Evolutionary conservation across 2,888 invertebrate genomes (phyloP).

Genomic region (Drosophila kambysellisi): DNA sequence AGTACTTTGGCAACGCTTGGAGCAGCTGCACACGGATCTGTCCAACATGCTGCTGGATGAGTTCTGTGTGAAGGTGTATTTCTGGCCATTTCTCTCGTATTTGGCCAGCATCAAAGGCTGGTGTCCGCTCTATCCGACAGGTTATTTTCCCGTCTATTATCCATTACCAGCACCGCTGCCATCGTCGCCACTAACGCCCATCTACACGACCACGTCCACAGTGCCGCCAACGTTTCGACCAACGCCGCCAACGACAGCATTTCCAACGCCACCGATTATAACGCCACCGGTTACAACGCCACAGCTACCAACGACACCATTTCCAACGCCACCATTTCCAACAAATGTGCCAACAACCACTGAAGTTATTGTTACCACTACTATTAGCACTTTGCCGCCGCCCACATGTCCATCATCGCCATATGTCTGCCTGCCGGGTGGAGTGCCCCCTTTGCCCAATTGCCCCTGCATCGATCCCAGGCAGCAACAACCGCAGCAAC

Average conservation of each 20-base stretch:
- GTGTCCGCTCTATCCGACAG: slow-evolving; percentile 78
- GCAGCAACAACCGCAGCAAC: slow-evolving; percentile 20
- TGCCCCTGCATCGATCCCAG: slow-evolving; percentile 85
- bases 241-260: slow-evolving; percentile 35
- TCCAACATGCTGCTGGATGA: slow-evolving; percentile 77
- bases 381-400: slow-evolving; percentile 44
- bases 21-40: slow-evolving; percentile 22
- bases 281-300: slow-evolving; percentile 5
- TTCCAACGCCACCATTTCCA: slow-evolving; percentile 29
- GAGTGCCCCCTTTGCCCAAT: slow-evolving; percentile 76
- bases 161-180: slow-evolving; percentile 70
- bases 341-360: slow-evolving; percentile 31
- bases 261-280: slow-evolving; percentile 1
- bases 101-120: slow-evolving; percentile 84
- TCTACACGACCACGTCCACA: slow-evolving; percentile 48
- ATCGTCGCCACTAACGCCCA: slow-evolving; percentile 59
- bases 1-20: slow-evolving; percentile 54
- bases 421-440: slow-evolving; percentile 79
- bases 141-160: slow-evolving; percentile 80
- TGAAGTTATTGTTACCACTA: slow-evolving; percentile 17
- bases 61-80: slow-evolving; percentile 83
- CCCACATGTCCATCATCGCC: slow-evolving; percentile 74
- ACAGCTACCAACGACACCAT: not conserved
- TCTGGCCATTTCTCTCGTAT: slow-evolving; percentile 84
- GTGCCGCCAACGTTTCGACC: slow-evolving; percentile 61